phyloP scores from a whole-genome alignment of 1,140 invertebrate genomes.

The Drosophila mojavensis region DNA sequence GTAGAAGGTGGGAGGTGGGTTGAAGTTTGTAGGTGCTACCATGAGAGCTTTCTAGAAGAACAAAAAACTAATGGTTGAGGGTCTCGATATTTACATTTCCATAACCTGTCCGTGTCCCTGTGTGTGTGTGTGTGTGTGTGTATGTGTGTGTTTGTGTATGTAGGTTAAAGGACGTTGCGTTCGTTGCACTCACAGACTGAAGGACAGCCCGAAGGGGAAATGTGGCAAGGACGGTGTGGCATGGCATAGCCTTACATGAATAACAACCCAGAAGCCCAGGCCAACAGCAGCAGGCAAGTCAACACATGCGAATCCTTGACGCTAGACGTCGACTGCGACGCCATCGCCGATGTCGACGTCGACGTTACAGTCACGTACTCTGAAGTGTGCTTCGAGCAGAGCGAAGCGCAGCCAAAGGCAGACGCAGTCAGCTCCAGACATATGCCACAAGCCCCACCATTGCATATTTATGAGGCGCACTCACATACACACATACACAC shows the following conservation, averaged over 20 bases:
- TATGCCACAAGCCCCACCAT: conserved; percentile 22
- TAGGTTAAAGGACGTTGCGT: conserved; percentile 74
- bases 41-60: not conserved
- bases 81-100: not conserved
- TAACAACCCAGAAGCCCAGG: conserved; percentile 23
- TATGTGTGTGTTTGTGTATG: conserved; percentile 47
- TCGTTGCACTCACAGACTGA: conserved; percentile 76
- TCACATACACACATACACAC: not conserved
- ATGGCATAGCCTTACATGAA: conserved; percentile 64
- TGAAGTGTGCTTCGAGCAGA: conserved; percentile 54
- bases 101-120: not conserved
- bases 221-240: not conserved
- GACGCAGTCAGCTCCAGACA: conserved; percentile 8
- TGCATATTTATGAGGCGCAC: conserved; percentile 60
- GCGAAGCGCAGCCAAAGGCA: not conserved
- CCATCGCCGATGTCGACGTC: conserved; percentile 24
- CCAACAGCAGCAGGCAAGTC: conserved; percentile 14
- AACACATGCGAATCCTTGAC: conserved; percentile 44
- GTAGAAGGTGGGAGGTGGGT: no score
- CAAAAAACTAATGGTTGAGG: conserved; percentile 3
- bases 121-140: conserved; percentile 6
- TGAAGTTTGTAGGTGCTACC: not conserved
- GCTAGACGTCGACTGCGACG: conserved; percentile 2
- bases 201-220: conserved; percentile 45
- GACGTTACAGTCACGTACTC: conserved; percentile 65